Base-by-base conservation (phyloP, 2,888 invertebrate species). In the Cenopis cana region DNA sequence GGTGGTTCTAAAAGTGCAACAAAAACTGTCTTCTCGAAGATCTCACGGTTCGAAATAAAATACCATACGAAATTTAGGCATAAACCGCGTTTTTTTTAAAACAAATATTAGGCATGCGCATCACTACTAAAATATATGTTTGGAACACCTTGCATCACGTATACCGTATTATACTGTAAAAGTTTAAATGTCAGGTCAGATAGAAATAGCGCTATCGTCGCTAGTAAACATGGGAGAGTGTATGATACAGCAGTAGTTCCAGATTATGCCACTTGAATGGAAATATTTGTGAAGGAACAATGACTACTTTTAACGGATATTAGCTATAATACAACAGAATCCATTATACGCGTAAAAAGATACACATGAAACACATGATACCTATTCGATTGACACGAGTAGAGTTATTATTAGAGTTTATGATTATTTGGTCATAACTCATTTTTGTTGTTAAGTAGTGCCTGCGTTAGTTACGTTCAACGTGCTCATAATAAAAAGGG, bases 311-410 rank as follows among this genome's bases (percentile, higher is more conserved):
- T 20, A 36, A 52, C 52, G 62, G 62, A 24, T 54, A 64, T 52
- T 52, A 38, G 52, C 52, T 24, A 38, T 64, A 64, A 64, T 36
- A 64, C 36, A 50, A 61, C 29, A 50, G n/a, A 20, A 24, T 36
- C 38, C 36, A 64, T n/a, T 38, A 33, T 33, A 33, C 9, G 36
- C 50, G 36, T 62, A 62, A 52, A 14, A 52, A 9, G 14, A 52
- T 36, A 36, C 17, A 11, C n/a, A n/a, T n/a, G n/a, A n/a, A n/a
- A 49, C 60, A 20, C 52, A 12, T 0, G 14, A 20, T 46, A 46
- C 57, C 14, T 57, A 20, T 36, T 38, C 14, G 20, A 57, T 12
- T 57, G 41, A 24, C 41, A 14, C 61, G 29, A 55, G 55, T n/a
- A 29, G 4, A 46, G 46, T 46, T 46, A 46, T 46, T 8, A 46